phyloP scores from a whole-genome alignment of 2,888 invertebrate species.

The Spisula solida region DNA sequence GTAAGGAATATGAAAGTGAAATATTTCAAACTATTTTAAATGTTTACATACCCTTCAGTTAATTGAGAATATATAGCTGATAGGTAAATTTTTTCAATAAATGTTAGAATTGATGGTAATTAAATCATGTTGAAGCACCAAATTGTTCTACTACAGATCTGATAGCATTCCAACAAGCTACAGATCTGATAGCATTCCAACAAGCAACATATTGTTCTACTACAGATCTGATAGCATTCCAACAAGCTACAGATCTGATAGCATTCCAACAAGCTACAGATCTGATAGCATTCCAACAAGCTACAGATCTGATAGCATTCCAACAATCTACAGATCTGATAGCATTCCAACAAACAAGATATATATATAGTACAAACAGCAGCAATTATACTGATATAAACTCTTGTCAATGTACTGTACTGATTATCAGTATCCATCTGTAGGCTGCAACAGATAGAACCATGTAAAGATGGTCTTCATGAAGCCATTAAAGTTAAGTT shows the following conservation, averaged over 20 bases:
- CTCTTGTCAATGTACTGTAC: background rate
- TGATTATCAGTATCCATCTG: background rate
- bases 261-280: too few relatives aligned
- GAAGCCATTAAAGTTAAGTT: background rate
- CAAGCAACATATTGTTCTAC: background rate
- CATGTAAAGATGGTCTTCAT: background rate
- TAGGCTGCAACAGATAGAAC: background rate
- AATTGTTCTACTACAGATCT: background rate
- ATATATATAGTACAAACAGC: background rate
- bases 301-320: background rate
- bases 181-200: too few relatives aligned
- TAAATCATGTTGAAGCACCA: background rate
- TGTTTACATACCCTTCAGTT: background rate
- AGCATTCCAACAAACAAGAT: background rate
- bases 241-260: background rate
- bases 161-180: background rate
- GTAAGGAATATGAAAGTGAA: background rate
- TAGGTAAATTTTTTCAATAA: background rate
- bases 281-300: too few relatives aligned
- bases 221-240: too few relatives aligned
- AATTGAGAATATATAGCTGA: background rate
- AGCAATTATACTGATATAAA: too few relatives aligned
- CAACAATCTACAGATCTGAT: too few relatives aligned
- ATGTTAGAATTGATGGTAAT: background rate
- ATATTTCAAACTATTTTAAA: slow-evolving; percentile 14